Base-by-base conservation (phyloP, 2,113 vertebrate species). In the Poicephalus gulielmi region DNA sequence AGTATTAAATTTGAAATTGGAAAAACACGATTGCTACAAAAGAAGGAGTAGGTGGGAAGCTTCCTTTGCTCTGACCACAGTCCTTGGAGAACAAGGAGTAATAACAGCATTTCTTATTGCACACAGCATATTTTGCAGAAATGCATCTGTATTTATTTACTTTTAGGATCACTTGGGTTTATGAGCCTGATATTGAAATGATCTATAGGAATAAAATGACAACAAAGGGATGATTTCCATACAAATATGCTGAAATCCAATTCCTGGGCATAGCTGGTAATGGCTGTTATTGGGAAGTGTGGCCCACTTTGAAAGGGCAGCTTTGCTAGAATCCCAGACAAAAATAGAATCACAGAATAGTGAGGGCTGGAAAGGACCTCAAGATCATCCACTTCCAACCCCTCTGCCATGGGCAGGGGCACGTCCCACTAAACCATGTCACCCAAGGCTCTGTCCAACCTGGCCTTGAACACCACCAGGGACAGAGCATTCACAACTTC, bases 1-100 rank as follows among this genome's bases (percentile, higher is more conserved):
- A 97, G 97, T 97, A 97, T 97, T 98, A 98, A 96, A 97, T 97
- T 96, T 95, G 96, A 97, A 98, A 98, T 86, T 80, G 96, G 96
- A 90, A 96, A 98, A 98, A 97, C 95, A 97, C 16, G 47, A 83
- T 91, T 82, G 91, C 94, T 94, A 30, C 86, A 89, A 92, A 97
- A 96, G 95, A 62, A 96, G 79, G 92, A 96, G 90, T 87, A 94
- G 97, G 96, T 98, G 92, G 88, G 93, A 95, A 84, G 66, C 80
- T 82, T 95, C 52, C 80, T 83, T 77, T 20, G 30, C 66, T 30
- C 94, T 95, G 95, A 91, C 96, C 64, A 3, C 3, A 23, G 82
- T 81, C 92, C 92, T 94, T 0, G 3, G 74, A 41, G 83, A 95
- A 70, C 70, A 86, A 46, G 10, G 76, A 68, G 94, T 57, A 77